These are phyloP conservation scores for Aricia agestis DNA, from an alignment of 1,140 invertebrate genomes.

Conservation along the genomic window DNA sequence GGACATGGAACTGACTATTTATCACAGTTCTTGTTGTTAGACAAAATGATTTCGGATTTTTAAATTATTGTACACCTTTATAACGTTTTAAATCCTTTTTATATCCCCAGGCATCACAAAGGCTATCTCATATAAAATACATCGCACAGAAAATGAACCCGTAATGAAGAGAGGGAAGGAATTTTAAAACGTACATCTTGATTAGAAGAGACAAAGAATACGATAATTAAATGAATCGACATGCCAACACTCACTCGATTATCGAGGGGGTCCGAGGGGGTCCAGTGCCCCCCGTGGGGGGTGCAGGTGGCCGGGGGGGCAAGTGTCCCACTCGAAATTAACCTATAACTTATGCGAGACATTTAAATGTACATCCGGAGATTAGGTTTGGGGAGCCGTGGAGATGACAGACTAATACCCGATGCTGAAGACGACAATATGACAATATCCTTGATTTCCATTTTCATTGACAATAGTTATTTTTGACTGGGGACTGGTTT, in stretches of 20 bases:
- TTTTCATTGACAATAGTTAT: background rate
- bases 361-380: constrained; percentile 28
- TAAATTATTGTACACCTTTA: too few species aligned
- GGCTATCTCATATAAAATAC: background rate
- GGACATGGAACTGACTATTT: too few species aligned
- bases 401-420: background rate
- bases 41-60: too few species aligned
- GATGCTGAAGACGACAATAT: background rate
- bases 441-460: background rate
- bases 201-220: constrained; percentile 30
- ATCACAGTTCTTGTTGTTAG: too few species aligned
- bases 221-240: constrained; percentile 34
- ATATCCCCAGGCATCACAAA: background rate
- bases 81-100: background rate
- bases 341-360: constrained; percentile 47
- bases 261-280: constrained; percentile 26
- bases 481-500: too few species aligned
- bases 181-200: constrained; percentile 22
- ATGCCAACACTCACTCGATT: constrained; percentile 32
- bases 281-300: background rate
- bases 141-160: background rate
- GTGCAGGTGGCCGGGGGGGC: constrained; percentile 21
- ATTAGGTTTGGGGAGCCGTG: constrained; percentile 22
- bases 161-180: constrained; percentile 3
- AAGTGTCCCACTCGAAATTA: constrained; percentile 37